phyloP scores from a whole-genome alignment of 2,113 vertebrate species.

The Zosterops hypoxanthus region DNA sequence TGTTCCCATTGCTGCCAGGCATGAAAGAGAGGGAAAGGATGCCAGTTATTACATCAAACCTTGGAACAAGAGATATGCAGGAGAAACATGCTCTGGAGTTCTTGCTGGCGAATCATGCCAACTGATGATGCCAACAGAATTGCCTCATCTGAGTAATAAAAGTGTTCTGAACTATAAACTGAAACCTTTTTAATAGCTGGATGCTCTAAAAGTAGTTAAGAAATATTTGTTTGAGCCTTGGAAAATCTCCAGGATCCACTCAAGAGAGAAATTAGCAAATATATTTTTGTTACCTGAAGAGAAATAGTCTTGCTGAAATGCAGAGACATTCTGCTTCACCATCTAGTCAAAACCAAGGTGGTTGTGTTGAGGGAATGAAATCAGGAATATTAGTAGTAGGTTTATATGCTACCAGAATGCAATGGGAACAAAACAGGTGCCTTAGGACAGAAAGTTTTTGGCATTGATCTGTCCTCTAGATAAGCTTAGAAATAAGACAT shows the following conservation, averaged over 20 bases:
- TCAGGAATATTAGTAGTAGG: not conserved
- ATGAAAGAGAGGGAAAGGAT: not conserved
- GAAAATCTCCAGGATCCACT: constrained; percentile 69
- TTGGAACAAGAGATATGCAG: not conserved
- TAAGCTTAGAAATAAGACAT: not conserved
- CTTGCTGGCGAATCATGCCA: not conserved
- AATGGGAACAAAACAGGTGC: not conserved
- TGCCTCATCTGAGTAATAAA: constrained; percentile 21
- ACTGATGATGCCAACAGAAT: not conserved
- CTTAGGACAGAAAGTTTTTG: not conserved
- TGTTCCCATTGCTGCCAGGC: not conserved
- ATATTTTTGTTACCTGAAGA: constrained; percentile 63
- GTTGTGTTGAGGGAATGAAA: not conserved
- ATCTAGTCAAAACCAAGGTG: constrained; percentile 22
- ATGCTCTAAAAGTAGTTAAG: constrained; percentile 64
- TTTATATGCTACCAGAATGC: not conserved
- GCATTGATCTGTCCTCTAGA: not conserved
- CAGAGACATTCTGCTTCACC: not conserved
- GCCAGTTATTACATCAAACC: constrained; percentile 33
- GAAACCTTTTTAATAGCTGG: constrained; percentile 36
- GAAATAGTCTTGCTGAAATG: constrained; percentile 64
- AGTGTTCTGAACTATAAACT: constrained; percentile 25
- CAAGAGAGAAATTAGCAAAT: constrained; percentile 74
- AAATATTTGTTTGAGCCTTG: constrained; percentile 63
- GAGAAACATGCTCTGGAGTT: not conserved